Percentiles rank a stretch among this genome's conserved stretches.
phyloP scores from a whole-genome alignment of 2,113 vertebrate species.

The Silurus asotus region DNA sequence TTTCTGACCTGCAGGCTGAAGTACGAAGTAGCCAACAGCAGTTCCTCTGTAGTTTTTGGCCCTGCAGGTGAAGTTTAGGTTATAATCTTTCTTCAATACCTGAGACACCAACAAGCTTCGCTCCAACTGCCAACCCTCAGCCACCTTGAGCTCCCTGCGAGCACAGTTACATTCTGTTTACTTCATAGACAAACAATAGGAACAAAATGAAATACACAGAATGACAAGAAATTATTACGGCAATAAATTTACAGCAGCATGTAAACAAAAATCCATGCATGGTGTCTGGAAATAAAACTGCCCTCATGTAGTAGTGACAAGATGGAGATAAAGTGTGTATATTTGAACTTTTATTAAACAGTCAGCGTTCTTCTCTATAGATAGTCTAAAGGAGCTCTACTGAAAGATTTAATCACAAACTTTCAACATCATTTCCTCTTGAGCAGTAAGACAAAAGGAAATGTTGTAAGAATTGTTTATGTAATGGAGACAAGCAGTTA shows the following conservation, averaged over 20 bases:
- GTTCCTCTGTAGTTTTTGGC: conserved; percentile 25
- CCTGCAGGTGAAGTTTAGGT: conserved; percentile 76
- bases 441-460: conserved; percentile 19
- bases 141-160: conserved; percentile 39
- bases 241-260: too few relatives aligned
- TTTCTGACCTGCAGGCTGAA: conserved; percentile 76
- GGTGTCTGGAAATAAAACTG: too few relatives aligned
- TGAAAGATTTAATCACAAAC: not conserved
- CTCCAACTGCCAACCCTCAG: conserved; percentile 57
- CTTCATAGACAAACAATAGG: not conserved
- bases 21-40: conserved; percentile 64
- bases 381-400: not conserved
- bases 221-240: not conserved
- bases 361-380: too few relatives aligned
- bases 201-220: not conserved
- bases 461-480: not conserved
- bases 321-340: too few relatives aligned
- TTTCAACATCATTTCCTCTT: conserved; percentile 1
- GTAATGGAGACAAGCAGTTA: not conserved
- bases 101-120: conserved; percentile 65
- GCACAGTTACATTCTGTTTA: not conserved
- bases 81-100: conserved; percentile 76
- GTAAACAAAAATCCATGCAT: too few relatives aligned
- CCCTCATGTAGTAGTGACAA: too few relatives aligned
- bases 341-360: too few relatives aligned